A percentile compares a stretch with the other conserved stretches of the same genome.
Conservation (phyloP, 2,888 invertebrate species). For the Oligia latruncula region DNA sequence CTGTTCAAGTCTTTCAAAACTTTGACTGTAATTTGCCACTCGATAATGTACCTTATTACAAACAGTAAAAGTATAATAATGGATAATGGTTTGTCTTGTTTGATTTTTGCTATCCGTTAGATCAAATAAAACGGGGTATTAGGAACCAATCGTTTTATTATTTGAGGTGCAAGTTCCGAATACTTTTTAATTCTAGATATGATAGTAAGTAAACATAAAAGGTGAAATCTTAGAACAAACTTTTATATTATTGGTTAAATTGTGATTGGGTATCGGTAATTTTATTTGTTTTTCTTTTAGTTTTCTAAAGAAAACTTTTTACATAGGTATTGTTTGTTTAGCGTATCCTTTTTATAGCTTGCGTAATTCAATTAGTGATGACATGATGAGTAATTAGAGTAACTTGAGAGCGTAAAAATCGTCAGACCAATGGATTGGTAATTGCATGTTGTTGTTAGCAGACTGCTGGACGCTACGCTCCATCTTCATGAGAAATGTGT, state of each 20-base stretch:
- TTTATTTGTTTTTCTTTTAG: background rate
- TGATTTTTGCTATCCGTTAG: constrained; percentile 72
- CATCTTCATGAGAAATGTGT: background rate
- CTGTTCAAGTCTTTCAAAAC: constrained; percentile 73
- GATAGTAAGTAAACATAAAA: constrained; percentile 11
- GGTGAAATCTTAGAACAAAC: constrained; percentile 22
- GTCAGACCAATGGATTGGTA: background rate
- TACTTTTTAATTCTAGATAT: constrained; percentile 20
- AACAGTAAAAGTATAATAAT: background rate
- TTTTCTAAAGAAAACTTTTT: constrained; percentile 4
- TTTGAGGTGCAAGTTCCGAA: constrained; percentile 36
- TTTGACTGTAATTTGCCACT: constrained; percentile 32
- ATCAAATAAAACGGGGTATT: constrained; percentile 71
- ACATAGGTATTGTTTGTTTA: background rate
- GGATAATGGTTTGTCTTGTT: constrained; percentile 24
- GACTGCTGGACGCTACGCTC: background rate
- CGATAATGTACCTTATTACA: constrained; percentile 33
- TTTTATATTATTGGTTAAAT: background rate
- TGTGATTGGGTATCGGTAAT: background rate
- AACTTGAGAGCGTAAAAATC: background rate
- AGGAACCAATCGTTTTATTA: constrained; percentile 59
- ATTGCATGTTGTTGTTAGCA: background rate
- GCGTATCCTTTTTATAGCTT: background rate
- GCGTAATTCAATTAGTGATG: too few species aligned
- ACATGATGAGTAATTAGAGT: background rate